Base-by-base conservation (phyloP, 1,140 invertebrate species). In the Drosophila bocqueti region DNA sequence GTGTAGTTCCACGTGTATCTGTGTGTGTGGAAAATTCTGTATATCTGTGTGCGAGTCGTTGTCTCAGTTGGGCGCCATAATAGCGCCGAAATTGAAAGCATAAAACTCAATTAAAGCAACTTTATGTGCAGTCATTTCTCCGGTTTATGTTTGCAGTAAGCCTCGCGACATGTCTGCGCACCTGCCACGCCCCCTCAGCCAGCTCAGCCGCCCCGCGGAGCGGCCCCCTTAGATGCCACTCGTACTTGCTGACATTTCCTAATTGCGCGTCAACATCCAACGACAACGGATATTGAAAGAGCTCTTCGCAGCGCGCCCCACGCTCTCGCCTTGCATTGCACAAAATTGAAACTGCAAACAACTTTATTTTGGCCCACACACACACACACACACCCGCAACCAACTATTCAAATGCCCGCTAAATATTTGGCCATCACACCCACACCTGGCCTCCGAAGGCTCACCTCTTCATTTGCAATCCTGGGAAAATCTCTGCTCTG, bases 51-150 rank as follows among this genome's bases (percentile, higher is more conserved):
- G 49, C 40, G 24, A 15, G 26, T 71, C 54, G 64, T 63, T 65
- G 58, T 67, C 64, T 76, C 58, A 55, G 68, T 58, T 69, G 79
- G 62, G 60, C 79, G 64, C 68, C 80, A 83, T 83, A 83, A 83
- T 83, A 83, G 81, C 81, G 71, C 81, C 81, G 65, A 83, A 83
- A 83, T 83, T 83, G 81, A 83, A 83, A 83, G 81, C 81, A 83
- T 83, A 83, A 83, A 83, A 83, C 81, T 83, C 81, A 83, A 83
- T 83, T 83, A 83, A 83, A 83, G 76, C 81, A 83, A 83, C 81
- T 83, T 83, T 83, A 83, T 83, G 81, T 83, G 81, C 81, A 83
- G 81, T 83, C 81, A 83, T 83, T 83, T 83, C 81, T 83, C 61
- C 61, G 62, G 64, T 83, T 83, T 83, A 83, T 83, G 81, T 79